Conservation (phyloP, 2,797 vertebrate genomes). For the Pseudochirops cupreus region DNA sequence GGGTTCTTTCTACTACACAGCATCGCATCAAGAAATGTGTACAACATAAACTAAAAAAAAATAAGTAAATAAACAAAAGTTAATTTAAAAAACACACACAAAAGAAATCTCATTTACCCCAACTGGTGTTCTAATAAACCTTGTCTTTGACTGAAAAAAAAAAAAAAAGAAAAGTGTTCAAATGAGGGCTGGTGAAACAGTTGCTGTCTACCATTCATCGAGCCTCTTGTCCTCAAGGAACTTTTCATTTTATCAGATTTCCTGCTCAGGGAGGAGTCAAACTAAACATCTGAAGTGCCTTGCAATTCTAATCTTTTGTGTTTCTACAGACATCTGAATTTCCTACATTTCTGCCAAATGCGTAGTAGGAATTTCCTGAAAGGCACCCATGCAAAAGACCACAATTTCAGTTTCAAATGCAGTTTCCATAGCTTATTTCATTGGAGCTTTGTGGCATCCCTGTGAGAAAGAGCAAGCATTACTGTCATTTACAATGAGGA, state of each 20-base stretch:
- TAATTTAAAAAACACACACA: too few species aligned
- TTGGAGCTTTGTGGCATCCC: background rate
- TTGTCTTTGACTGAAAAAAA: too few species aligned
- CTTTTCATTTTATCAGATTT: background rate
- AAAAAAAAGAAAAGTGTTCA: background rate
- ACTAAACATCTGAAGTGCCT: background rate
- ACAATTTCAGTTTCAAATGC: background rate
- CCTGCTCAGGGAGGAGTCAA: background rate
- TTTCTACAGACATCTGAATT: background rate
- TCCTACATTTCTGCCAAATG: background rate
- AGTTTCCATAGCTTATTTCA: background rate
- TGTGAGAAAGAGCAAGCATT: rapidly evolving
- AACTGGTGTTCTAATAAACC: too few species aligned
- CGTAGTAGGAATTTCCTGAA: background rate
- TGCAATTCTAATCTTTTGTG: too few species aligned
- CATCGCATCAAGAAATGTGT: background rate
- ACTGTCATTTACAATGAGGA: background rate
- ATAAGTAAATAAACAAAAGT: too few species aligned
- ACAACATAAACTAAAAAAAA: too few species aligned
- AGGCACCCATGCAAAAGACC: background rate
- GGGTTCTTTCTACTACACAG: background rate
- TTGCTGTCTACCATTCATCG: background rate
- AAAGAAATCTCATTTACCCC: too few species aligned
- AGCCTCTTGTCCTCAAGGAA: background rate
- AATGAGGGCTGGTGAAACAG: background rate